phyloP scores from a whole-genome alignment of 2,797 vertebrate species.

The Propithecus deckenii region DNA sequence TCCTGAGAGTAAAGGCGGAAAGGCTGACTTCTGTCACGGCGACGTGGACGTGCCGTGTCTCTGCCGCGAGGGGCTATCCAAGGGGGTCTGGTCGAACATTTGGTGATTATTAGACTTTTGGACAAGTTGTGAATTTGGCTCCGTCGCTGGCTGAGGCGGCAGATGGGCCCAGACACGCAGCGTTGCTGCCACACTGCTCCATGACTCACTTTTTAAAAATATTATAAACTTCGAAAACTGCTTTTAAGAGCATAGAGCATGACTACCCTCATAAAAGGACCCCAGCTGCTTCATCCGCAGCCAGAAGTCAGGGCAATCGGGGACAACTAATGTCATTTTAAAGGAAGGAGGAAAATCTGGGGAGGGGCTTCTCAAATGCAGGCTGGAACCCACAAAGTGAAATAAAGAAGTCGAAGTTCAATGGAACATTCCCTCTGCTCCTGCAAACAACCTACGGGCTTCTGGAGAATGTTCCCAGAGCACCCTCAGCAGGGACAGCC shows the following conservation, averaged over 20 bases:
- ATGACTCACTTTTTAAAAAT: not conserved
- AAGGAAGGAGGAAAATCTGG: not conserved
- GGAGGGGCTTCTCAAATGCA: fast-evolving
- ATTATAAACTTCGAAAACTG: not conserved
- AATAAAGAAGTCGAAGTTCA: not conserved
- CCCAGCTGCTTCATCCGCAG: not conserved
- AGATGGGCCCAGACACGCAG: constrained; percentile 55
- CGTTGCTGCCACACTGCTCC: not conserved
- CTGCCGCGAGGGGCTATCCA: constrained; percentile 16
- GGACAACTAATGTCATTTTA: not conserved
- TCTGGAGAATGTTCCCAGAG: too few relatives aligned
- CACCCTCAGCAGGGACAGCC: fast-evolving
- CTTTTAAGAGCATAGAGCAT: not conserved
- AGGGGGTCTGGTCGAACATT: constrained; percentile 72
- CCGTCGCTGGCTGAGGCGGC: constrained; percentile 2
- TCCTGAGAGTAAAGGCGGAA: not conserved
- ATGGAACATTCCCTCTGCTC: fast-evolving
- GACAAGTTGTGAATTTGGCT: constrained; percentile 51
- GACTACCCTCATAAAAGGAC: not conserved
- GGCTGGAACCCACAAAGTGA: not conserved
- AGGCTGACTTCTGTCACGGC: not conserved
- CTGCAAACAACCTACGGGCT: fast-evolving
- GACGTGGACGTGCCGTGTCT: not conserved
- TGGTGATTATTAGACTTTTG: constrained; percentile 73
- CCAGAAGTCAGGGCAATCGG: not conserved